Evolutionary conservation across 2,888 invertebrate species (phyloP).

Genomic region (Pyrrhia umbra): DNA sequence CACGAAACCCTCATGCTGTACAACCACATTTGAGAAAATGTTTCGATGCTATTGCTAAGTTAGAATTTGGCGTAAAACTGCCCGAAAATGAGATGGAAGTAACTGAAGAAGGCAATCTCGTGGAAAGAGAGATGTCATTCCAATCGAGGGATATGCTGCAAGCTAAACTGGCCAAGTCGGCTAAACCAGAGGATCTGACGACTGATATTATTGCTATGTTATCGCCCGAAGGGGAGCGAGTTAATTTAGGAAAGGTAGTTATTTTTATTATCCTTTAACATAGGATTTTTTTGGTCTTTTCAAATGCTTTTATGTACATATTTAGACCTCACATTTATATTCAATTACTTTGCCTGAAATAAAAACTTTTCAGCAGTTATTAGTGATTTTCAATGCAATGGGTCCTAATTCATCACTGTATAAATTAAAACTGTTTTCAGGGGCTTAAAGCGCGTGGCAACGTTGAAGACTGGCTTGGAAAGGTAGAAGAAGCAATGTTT

Average conservation of each 20-base stretch:
- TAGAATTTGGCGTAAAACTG: slow-evolving; percentile 93
- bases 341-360: no score
- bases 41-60: slow-evolving; percentile 95
- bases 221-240: slow-evolving; percentile 96
- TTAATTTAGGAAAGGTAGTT: slow-evolving; percentile 93
- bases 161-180: slow-evolving; percentile 81
- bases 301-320: background rate
- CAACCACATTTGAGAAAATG: slow-evolving; percentile 97
- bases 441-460: slow-evolving; percentile 96
- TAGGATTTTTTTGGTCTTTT: no score
- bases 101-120: slow-evolving; percentile 86
- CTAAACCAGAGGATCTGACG: slow-evolving; percentile 89
- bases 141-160: slow-evolving; percentile 81
- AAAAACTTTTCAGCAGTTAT: background rate
- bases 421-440: slow-evolving; percentile 68
- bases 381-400: background rate
- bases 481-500: slow-evolving; percentile 97
- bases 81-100: slow-evolving; percentile 88
- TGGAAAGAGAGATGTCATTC: slow-evolving; percentile 85
- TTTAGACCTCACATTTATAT: no score
- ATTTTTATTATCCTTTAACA: no score
- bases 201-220: slow-evolving; percentile 97
- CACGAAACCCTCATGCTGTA: slow-evolving; percentile 96
- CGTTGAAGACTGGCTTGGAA: slow-evolving; percentile 97
- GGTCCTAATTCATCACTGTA: background rate